Base-by-base conservation (phyloP, 2,113 vertebrate species). In the Hemicordylus capensis region DNA sequence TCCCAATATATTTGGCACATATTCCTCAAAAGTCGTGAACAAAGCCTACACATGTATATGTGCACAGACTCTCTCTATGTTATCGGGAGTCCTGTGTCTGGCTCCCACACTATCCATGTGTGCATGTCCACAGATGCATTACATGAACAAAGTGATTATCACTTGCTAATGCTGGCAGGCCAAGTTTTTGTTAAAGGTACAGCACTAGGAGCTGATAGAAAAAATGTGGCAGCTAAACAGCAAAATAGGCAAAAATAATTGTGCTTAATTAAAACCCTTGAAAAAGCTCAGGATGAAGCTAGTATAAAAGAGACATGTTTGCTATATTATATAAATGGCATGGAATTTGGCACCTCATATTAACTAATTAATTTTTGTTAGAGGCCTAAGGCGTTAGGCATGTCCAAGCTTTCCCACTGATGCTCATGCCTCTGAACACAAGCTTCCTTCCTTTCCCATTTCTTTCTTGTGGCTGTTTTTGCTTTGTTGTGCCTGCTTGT, bases 401-500 rank as follows among this genome's bases (percentile, higher is more conserved):
- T 67, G n/a, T n/a, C 31, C 26, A 64, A 31, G 7, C n/a, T 51
- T 67, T 14, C 73, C 51, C 34, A 19, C 22, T 78, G 28, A 61
- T 42, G 19, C 10, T 51, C 46, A 15, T 81, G 54, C 37, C 15
- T 64, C 64, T 61, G 31, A 56, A 19, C 31, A 51, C 31, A 24
- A 51, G 4, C 17, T 76, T 76, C 28, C 28, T 58, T 87, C 81
- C 22, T n/a, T 72, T 39, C 42, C 89, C 26, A 63, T 5, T 24
- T 69, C n/a, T 80, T 46, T 72, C 19, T 20, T 75, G 28, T 28
- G 61, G 8, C 6, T 72, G 0, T 0, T 1, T 81, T 80, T 61
- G 3, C 54, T 89, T 88, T 44, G 4, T 14, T 81, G 81, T 54
- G 7, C 76, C 74, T 77, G 26, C 54, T 89, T 87, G 61, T 14